Evolutionary conservation across 2,888 invertebrate genomes (phyloP).

Genomic region (Anoncus sp.): DNA sequence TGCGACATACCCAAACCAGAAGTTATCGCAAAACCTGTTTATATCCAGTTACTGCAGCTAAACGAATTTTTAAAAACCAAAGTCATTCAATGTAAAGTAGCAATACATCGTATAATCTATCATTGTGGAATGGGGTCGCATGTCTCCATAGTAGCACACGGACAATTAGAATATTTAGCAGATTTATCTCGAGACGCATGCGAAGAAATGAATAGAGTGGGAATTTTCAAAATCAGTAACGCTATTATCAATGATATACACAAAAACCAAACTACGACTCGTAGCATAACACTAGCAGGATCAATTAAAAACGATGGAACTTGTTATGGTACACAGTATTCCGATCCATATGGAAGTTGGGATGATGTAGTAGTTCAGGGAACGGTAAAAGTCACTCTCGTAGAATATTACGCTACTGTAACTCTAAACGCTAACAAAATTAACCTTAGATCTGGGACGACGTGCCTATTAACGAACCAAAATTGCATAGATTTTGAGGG

Average conservation of each 20-base stretch:
- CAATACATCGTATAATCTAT: slow-evolving; percentile 15
- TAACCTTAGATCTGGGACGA: slow-evolving; percentile 26
- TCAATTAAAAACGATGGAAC: neutral
- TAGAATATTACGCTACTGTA: slow-evolving; percentile 17
- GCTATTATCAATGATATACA: neutral
- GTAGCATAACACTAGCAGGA: neutral
- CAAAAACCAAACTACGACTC: neutral
- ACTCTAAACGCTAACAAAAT: slow-evolving; percentile 48
- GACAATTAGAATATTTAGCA: slow-evolving; percentile 25
- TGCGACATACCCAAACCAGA: too few species aligned
- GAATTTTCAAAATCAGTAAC: neutral
- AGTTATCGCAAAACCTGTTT: neutral
- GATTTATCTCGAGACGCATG: neutral
- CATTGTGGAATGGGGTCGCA: slow-evolving; percentile 60
- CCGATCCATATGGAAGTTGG: slow-evolving; percentile 44
- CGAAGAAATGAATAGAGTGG: neutral
- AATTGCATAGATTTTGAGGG: slow-evolving; percentile 55
- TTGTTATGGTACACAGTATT: slow-evolving; percentile 36
- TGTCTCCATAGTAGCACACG: slow-evolving; percentile 39
- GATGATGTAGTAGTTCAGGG: slow-evolving; percentile 38
- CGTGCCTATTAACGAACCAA: slow-evolving; percentile 18
- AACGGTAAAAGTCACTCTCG: slow-evolving; percentile 13
- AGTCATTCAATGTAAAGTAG: slow-evolving; percentile 45
- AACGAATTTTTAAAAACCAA: slow-evolving; percentile 20
- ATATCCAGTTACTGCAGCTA: slow-evolving; percentile 18